Conservation (phyloP, 2,113 vertebrate genomes). For the Phrynosoma platyrhinos region DNA sequence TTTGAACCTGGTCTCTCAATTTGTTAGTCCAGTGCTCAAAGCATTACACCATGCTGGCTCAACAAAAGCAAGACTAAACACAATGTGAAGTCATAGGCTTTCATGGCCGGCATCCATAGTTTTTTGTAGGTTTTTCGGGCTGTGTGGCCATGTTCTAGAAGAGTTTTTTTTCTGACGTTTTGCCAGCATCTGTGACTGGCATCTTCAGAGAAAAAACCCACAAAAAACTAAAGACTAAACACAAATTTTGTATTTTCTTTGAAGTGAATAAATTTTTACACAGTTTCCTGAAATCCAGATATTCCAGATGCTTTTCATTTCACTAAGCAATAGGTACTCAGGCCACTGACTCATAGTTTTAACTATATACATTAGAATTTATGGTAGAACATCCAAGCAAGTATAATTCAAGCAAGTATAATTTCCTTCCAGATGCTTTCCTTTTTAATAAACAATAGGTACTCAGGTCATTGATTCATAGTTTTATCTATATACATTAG, state of each 20-base stretch:
- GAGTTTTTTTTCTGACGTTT: too few species aligned
- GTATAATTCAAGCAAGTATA: conserved; percentile 18
- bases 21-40: too few species aligned
- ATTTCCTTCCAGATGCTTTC: conserved; percentile 25
- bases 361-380: not conserved
- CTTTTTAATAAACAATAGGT: not conserved
- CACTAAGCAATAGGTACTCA: not conserved
- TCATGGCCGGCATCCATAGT: too few species aligned
- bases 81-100: too few species aligned
- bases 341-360: not conserved
- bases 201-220: too few species aligned
- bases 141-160: too few species aligned
- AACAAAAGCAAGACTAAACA: not conserved
- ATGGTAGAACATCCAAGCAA: conserved; percentile 19
- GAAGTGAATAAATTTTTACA: not conserved
- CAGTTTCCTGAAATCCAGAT: conserved; percentile 19
- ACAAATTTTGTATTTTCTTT: not conserved
- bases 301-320: conserved; percentile 19
- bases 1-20: too few species aligned
- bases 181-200: too few species aligned
- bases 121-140: too few species aligned
- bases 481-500: not conserved
- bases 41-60: too few species aligned
- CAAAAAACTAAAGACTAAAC: not conserved
- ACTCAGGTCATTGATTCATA: not conserved